These are phyloP conservation scores for Plectropomus leopardus DNA, from an alignment of 2,113 vertebrate genomes.

Conservation along the genomic window DNA sequence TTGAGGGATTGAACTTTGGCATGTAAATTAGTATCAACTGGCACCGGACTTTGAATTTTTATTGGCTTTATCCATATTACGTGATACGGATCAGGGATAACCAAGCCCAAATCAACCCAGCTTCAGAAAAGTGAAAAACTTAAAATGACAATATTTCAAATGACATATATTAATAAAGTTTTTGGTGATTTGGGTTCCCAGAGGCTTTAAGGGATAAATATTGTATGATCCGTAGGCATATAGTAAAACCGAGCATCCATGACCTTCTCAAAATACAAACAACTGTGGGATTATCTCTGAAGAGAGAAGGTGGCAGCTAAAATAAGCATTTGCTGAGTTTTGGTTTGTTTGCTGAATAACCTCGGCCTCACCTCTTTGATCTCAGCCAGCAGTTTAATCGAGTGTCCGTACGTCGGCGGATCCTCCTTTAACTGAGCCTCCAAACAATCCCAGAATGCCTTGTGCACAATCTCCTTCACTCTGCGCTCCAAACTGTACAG, in stretches of 20 bases:
- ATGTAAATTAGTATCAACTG: no score
- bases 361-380: slow-evolving; percentile 82
- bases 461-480: slow-evolving; percentile 96
- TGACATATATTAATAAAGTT: no score
- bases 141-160: no score
- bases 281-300: neutral
- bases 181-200: no score
- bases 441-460: slow-evolving; percentile 97
- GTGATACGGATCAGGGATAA: no score
- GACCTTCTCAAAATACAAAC: neutral
- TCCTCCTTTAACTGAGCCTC: slow-evolving; percentile 91
- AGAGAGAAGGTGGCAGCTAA: neutral
- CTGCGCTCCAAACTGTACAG: slow-evolving; percentile 90
- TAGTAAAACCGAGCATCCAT: neutral
- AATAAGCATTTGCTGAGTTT: neutral
- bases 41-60: no score
- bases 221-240: neutral
- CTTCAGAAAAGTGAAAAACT: no score
- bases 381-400: slow-evolving; percentile 81
- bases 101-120: no score
- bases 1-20: no score
- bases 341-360: neutral
- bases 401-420: slow-evolving; percentile 84
- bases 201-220: neutral
- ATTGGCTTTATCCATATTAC: no score